Evolutionary conservation across 2,888 invertebrate genomes (phyloP).

Genomic region (Sesia apiformis): DNA sequence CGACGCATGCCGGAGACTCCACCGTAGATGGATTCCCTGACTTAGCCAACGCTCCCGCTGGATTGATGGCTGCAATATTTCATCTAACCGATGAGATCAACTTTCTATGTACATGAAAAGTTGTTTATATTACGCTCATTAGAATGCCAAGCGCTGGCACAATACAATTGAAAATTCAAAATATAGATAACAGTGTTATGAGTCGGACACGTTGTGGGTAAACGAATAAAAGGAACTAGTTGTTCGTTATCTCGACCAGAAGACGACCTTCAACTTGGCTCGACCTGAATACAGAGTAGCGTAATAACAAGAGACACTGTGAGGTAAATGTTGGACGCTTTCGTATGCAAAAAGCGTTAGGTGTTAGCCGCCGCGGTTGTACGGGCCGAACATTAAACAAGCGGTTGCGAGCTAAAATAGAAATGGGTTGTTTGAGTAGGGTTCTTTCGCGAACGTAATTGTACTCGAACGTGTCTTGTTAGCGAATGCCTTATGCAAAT

Average conservation of each 20-base stretch:
- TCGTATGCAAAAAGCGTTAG: constrained; percentile 74
- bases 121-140: constrained; percentile 17
- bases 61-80: constrained; percentile 31
- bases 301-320: constrained; percentile 63
- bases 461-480: constrained; percentile 71
- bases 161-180: constrained; percentile 11
- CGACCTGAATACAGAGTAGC: constrained; percentile 60
- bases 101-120: constrained; percentile 17
- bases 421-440: constrained; percentile 73
- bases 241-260: constrained; percentile 53
- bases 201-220: constrained; percentile 15
- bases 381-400: constrained; percentile 72
- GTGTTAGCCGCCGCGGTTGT: constrained; percentile 70
- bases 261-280: constrained; percentile 62
- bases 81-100: constrained; percentile 23
- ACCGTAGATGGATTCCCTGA: constrained; percentile 24
- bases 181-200: constrained; percentile 3
- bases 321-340: constrained; percentile 58
- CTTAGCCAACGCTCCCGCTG: constrained; percentile 14
- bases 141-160: constrained; percentile 11
- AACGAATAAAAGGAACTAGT: constrained; percentile 42
- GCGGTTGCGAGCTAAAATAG: constrained; percentile 68
- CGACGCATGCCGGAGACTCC: constrained; percentile 18
- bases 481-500: constrained; percentile 70
- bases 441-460: constrained; percentile 73